Percentiles rank a stretch among this genome's conserved stretches.
Evolutionary conservation across 2,888 invertebrate species (phyloP).

Genomic region (Esperia sulphurella): DNA sequence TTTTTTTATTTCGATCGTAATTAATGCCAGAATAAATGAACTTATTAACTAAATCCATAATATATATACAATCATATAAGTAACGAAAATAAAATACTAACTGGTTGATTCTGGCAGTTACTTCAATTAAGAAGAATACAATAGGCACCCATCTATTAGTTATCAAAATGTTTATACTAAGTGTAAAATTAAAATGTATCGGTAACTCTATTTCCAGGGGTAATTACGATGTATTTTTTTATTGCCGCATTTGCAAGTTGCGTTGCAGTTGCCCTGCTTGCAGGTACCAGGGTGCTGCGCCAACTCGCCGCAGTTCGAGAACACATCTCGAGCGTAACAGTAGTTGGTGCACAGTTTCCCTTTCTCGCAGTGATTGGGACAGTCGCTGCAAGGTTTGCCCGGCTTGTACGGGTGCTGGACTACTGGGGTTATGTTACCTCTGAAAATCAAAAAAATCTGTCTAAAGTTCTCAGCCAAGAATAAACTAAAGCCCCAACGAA

Average conservation of each 20-base stretch:
- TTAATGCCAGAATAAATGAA: too few species aligned
- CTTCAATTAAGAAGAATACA: too few species aligned
- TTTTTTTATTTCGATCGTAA: too few species aligned
- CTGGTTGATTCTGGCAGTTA: too few species aligned
- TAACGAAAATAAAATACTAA: too few species aligned
- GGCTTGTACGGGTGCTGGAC: conserved; percentile 83
- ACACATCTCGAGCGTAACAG: conserved; percentile 83
- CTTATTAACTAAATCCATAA: too few species aligned
- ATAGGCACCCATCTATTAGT: too few species aligned
- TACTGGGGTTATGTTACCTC: conserved; percentile 83
- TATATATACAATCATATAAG: too few species aligned
- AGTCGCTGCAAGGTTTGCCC: conserved; percentile 82
- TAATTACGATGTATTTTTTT: conserved; percentile 64
- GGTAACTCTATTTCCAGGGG: conserved; percentile 26
- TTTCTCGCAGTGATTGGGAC: conserved; percentile 81
- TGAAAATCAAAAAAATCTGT: conserved; percentile 49
- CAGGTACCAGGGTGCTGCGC: conserved; percentile 54
- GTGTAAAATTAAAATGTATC: neutral
- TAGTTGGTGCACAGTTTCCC: conserved; percentile 86
- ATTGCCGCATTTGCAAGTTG: conserved; percentile 84
- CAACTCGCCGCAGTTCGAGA: conserved; percentile 85
- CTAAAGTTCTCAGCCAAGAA: too few species aligned
- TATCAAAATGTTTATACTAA: too few species aligned
- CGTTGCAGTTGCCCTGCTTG: conserved; percentile 81
- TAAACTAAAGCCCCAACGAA: too few species aligned